Conservation (phyloP, 2,888 invertebrate genomes). For the Cataglyphis albicans region DNA sequence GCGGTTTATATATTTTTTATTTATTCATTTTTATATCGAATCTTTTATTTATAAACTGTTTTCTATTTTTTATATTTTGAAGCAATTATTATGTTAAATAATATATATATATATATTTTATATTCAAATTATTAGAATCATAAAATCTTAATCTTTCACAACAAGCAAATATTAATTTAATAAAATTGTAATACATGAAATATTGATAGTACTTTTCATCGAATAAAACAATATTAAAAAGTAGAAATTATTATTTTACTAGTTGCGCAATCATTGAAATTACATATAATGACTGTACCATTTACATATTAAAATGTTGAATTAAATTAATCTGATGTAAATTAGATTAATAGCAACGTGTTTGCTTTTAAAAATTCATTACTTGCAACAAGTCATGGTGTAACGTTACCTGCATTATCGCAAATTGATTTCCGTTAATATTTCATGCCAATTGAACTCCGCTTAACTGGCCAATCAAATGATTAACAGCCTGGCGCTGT, state of each 20-base stretch:
- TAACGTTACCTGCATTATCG: not conserved
- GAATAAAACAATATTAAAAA: not conserved
- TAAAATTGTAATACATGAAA: not conserved
- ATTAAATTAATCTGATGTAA: not conserved
- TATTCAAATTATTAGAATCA: not conserved
- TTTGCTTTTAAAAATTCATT: not conserved
- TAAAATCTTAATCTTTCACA: not conserved
- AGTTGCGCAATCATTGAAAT: not conserved
- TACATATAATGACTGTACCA: not conserved
- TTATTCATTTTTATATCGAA: not conserved
- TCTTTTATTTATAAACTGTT: not conserved
- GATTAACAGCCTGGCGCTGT: conserved; percentile 43
- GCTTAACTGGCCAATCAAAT: conserved; percentile 39
- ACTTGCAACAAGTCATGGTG: not conserved
- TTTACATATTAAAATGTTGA: not conserved
- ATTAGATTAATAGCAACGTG: not conserved
- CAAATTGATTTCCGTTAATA: conserved; percentile 41
- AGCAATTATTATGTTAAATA: not conserved
- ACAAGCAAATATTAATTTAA: not conserved
- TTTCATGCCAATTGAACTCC: conserved; percentile 34
- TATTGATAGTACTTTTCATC: not conserved
- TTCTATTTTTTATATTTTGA: not conserved
- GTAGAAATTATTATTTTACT: not conserved
- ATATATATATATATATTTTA: not conserved
- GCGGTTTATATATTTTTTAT: not conserved